Base-by-base conservation (phyloP, 2,797 vertebrate species). In the Rhyacichthys aspro region DNA sequence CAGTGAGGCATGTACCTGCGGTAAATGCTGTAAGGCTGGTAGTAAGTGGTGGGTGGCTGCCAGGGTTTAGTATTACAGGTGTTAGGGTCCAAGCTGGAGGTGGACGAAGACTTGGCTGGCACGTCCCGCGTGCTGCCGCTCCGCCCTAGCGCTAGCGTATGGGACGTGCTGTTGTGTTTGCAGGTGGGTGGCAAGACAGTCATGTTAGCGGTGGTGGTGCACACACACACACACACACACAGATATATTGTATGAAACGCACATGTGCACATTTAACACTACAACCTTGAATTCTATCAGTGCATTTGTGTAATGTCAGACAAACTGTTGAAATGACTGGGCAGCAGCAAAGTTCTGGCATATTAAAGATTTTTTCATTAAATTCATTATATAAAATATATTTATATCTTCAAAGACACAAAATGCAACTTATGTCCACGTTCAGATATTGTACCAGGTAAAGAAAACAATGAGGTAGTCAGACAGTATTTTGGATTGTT, bases 81-180 rank as follows among this genome's bases (percentile, higher is more conserved):
- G 90, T 92, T 93, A 92, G 93, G 91, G 80, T 94, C 93, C 93
- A 94, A 88, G 89, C 87, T 94, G 91, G 92, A 93, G 88, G 92
- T 91, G 78, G 93, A 94, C 71, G 93, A 93, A 77, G 93, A 94
- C 89, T 93, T 94, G 89, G 91, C 85, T 18, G 93, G 93, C 86
- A 94, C 91, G 88, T 94, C 92, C 86, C 92, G 91, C 88, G 89
- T 90, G 91, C 93, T 94, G 91, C 92, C 89, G 68, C 92, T 93
- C 84, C 93, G 92, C 86, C 93, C 92, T 85, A 94, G 83, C 61
- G 93, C 89, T 91, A 94, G 91, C 82, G 92, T 91, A 78, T 94
- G 92, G 85, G 93, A 94, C 62, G 92, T 92, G 88, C 93, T 94
- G 89, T 84, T 19, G 78, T 76, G 79, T 69, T 59, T 81, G 88